These are phyloP conservation scores for Athalia circularis DNA, from an alignment of 2,888 invertebrate species.

Conservation along the genomic window DNA sequence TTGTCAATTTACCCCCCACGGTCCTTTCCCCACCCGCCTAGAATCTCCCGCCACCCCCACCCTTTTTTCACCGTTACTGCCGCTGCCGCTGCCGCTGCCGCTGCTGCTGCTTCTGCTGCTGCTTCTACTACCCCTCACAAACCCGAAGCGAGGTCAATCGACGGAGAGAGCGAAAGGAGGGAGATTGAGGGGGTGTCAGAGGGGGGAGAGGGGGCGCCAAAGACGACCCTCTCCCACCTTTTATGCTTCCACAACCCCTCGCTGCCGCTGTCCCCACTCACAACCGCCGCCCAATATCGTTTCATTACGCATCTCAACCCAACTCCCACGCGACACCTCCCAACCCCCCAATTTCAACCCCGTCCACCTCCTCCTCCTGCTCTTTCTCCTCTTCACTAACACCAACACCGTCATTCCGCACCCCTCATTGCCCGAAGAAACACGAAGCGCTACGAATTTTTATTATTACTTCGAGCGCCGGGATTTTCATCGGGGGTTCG, in stretches of 20 bases:
- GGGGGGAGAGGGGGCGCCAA: constrained; percentile 28
- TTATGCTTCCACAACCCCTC: constrained; percentile 58
- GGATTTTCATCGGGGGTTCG: not conserved
- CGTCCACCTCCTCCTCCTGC: constrained; percentile 18
- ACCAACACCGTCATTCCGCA: constrained; percentile 69
- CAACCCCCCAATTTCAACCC: constrained; percentile 20
- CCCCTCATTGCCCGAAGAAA: constrained; percentile 61
- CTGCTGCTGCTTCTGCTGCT: constrained; percentile 51
- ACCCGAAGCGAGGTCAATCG: constrained; percentile 73
- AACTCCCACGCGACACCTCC: constrained; percentile 44
- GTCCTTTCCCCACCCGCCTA: constrained; percentile 17
- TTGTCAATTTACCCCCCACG: constrained; percentile 68
- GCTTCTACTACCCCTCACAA: constrained; percentile 52
- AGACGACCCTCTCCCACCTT: constrained; percentile 49
- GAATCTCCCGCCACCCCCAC: constrained; percentile 50
- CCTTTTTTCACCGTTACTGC: constrained; percentile 47
- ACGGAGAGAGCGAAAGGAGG: constrained; percentile 61
- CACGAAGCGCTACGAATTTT: constrained; percentile 72
- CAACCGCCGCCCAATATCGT: constrained; percentile 69
- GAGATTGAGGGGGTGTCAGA: constrained; percentile 44
- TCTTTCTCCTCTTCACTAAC: constrained; percentile 51
- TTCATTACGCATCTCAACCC: constrained; percentile 70
- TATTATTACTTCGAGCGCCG: constrained; percentile 67
- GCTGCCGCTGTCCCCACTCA: constrained; percentile 47
- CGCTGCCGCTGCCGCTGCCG: constrained; percentile 45